Percentiles rank a stretch among this genome's conserved stretches.
phyloP scores from a whole-genome alignment of 2,888 invertebrate genomes.

The Drosophila tanythrix region DNA sequence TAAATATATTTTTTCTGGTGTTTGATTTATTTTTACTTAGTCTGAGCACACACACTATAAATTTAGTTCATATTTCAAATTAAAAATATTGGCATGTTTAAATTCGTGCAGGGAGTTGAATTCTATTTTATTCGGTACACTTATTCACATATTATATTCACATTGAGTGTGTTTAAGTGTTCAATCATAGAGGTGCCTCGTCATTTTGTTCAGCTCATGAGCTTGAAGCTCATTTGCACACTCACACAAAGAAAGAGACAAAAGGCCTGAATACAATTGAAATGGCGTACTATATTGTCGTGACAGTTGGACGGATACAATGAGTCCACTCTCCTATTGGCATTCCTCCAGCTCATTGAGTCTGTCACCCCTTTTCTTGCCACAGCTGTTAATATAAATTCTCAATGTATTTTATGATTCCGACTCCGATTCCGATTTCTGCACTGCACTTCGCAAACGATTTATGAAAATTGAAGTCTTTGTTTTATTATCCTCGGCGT shows the following conservation, averaged over 20 bases:
- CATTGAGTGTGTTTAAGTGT: background rate
- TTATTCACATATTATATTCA: background rate
- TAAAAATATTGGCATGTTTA: background rate
- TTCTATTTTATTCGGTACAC: background rate
- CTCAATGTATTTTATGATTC: slow-evolving; percentile 62
- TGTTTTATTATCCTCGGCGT: slow-evolving; percentile 63
- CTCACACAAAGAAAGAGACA: background rate
- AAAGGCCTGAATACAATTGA: slow-evolving; percentile 4
- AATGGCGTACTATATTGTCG: slow-evolving; percentile 12
- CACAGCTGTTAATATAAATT: slow-evolving; percentile 75
- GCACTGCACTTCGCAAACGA: slow-evolving; percentile 54
- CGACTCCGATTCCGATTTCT: background rate
- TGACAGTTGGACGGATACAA: slow-evolving; percentile 27
- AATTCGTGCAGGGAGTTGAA: background rate
- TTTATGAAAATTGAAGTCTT: slow-evolving; percentile 81
- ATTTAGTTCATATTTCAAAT: background rate
- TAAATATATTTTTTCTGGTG: background rate
- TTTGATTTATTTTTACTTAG: background rate
- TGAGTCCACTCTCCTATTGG: slow-evolving; percentile 38
- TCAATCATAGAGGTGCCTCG: background rate
- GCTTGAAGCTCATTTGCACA: slow-evolving; percentile 6
- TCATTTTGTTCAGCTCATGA: background rate
- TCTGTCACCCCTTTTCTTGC: slow-evolving; percentile 50
- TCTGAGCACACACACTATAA: background rate
- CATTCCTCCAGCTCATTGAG: slow-evolving; percentile 57